Percentiles rank a stretch among this genome's conserved stretches.
Conservation (phyloP, 2,797 vertebrate species). For the Emys orbicularis region DNA sequence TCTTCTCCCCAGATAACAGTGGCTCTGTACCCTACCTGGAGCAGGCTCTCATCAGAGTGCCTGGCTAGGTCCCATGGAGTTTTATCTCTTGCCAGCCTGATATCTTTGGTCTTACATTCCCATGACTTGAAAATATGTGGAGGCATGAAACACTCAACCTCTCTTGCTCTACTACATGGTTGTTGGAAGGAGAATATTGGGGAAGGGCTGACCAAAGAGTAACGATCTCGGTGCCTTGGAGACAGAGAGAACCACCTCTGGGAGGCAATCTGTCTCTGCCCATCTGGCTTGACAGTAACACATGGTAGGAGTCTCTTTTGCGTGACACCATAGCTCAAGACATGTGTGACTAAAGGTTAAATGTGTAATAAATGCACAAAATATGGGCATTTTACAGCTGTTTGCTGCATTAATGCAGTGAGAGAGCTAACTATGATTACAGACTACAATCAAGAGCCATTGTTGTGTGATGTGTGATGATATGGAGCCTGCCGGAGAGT, state of each 20-base stretch:
- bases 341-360: neutral
- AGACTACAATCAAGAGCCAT: neutral
- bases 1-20: neutral
- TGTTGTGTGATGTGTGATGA: neutral
- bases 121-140: constrained; percentile 5
- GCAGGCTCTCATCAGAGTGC: neutral
- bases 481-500: neutral
- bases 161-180: neutral
- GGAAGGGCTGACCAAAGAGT: constrained; percentile 31
- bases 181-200: neutral
- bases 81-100: neutral
- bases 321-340: accelerated
- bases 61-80: neutral
- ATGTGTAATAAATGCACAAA: neutral
- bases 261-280: constrained; percentile 53
- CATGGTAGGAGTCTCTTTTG: accelerated
- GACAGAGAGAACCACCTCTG: constrained; percentile 44
- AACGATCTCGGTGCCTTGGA: neutral
- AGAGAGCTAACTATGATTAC: neutral
- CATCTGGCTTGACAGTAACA: constrained; percentile 12
- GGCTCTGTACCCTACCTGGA: neutral
- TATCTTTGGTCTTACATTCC: neutral
- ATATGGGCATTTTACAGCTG: neutral
- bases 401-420: neutral
- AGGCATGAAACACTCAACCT: neutral